A percentile compares a stretch with the other conserved stretches of the same genome.
Evolutionary conservation across 1,140 invertebrate genomes (phyloP).

Genomic region (Aporrectodea caliginosa): DNA sequence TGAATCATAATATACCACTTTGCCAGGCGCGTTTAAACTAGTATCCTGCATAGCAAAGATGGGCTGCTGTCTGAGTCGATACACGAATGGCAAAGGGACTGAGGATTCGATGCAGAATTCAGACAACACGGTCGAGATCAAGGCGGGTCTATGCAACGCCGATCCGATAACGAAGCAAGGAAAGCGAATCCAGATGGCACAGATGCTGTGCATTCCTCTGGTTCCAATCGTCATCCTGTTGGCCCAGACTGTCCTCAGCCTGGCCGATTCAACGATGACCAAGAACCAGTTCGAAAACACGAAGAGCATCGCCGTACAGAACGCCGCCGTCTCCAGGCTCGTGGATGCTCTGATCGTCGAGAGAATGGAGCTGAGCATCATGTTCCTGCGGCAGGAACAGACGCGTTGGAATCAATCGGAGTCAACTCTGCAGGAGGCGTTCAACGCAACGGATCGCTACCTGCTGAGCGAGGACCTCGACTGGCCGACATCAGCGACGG

Average conservation of each 20-base stretch:
- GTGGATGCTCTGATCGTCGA: slow-evolving; percentile 1
- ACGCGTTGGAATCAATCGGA: neutral
- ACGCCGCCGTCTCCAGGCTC: neutral
- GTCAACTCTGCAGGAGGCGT: neutral
- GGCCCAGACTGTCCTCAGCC: slow-evolving; percentile 19
- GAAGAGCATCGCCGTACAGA: neutral
- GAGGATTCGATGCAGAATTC: neutral
- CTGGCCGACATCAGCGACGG: neutral
- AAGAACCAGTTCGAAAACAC: neutral
- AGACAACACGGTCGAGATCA: slow-evolving; percentile 16
- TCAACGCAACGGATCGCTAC: neutral
- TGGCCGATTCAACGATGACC: neutral
- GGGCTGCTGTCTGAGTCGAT: too few relatives aligned
- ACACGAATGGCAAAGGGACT: too few relatives aligned
- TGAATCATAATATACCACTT: too few relatives aligned
- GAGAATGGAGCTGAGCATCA: neutral
- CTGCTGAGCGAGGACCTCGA: neutral
- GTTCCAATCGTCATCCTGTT: slow-evolving; percentile 27
- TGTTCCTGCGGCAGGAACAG: neutral
- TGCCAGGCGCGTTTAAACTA: too few relatives aligned
- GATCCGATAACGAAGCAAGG: slow-evolving; percentile 32
- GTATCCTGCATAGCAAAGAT: too few relatives aligned
- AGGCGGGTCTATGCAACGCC: slow-evolving; percentile 31
- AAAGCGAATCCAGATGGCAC: slow-evolving; percentile 32
- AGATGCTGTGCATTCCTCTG: slow-evolving; percentile 33